A percentile compares a stretch with the other conserved stretches of the same genome.
Conservation (phyloP, 2,797 vertebrate genomes). For the Myotis myotis region DNA sequence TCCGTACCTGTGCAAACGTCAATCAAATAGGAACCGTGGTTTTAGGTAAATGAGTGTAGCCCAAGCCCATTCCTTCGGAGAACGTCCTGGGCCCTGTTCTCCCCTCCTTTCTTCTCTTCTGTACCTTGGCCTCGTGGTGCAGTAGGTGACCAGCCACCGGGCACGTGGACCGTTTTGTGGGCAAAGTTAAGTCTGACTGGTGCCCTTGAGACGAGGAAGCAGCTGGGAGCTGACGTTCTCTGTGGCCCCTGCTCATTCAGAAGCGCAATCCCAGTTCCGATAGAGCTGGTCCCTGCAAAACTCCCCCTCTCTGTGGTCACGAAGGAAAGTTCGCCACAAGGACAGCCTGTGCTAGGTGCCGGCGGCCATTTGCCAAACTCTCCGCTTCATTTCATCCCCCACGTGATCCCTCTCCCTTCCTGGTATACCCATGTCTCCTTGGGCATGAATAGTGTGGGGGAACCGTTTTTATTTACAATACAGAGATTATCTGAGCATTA, state of each 20-base stretch:
- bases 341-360: not conserved
- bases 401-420: not conserved
- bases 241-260: not conserved
- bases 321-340: too few species aligned
- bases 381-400: not conserved
- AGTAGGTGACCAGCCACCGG: not conserved
- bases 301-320: not conserved
- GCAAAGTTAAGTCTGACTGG: fast-evolving
- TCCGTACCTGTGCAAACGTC: fast-evolving
- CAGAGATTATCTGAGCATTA: not conserved
- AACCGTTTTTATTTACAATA: fast-evolving
- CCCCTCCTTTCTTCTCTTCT: not conserved
- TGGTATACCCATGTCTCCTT: fast-evolving
- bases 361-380: not conserved
- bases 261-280: fast-evolving
- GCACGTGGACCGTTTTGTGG: not conserved
- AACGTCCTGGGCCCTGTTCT: not conserved
- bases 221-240: not conserved
- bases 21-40: fast-evolving
- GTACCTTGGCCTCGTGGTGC: not conserved
- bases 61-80: fast-evolving
- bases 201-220: not conserved
- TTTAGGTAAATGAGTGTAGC: not conserved
- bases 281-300: too few species aligned
- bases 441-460: not conserved